These are phyloP conservation scores for Corythornis vintsioides DNA, from an alignment of 2,113 vertebrate species.

Conservation along the genomic window DNA sequence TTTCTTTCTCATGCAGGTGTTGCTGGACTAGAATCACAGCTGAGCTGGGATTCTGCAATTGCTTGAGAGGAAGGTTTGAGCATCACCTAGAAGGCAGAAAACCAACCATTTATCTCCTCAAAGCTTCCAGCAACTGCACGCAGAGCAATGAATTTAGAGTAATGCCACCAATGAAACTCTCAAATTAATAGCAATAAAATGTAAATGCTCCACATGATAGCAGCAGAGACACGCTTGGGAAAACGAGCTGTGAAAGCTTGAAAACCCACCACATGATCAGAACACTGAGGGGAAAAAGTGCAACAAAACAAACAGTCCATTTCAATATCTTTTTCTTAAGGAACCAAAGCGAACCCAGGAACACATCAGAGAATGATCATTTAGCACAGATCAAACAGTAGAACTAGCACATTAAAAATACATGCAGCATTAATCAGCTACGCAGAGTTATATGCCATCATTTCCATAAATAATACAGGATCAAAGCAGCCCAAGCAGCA, in stretches of 20 bases:
- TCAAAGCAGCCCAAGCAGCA: slow-evolving; percentile 64
- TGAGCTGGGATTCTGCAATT: neutral
- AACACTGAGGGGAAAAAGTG: neutral
- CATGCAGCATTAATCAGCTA: slow-evolving; percentile 65
- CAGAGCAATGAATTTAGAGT: neutral
- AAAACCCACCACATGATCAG: neutral
- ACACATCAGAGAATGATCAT: slow-evolving; percentile 56
- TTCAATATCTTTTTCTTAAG: slow-evolving; percentile 44
- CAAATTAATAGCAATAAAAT: slow-evolving; percentile 47
- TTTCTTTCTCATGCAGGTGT: neutral
- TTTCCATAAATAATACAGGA: slow-evolving; percentile 71
- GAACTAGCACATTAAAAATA: slow-evolving; percentile 63
- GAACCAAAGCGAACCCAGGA: slow-evolving; percentile 23
- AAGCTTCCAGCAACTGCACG: neutral
- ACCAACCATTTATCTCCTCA: neutral
- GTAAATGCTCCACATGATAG: neutral
- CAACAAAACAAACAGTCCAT: slow-evolving; percentile 59
- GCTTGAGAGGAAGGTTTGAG: neutral
- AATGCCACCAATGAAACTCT: neutral
- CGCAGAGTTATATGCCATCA: slow-evolving; percentile 48
- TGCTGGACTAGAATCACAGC: neutral
- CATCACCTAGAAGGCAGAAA: neutral
- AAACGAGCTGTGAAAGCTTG: neutral
- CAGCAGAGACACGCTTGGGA: neutral
- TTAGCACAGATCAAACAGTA: slow-evolving; percentile 67